Evolutionary conservation across 2,797 vertebrate genomes (phyloP).

Genomic region (Microctenopoma lineatum): DNA sequence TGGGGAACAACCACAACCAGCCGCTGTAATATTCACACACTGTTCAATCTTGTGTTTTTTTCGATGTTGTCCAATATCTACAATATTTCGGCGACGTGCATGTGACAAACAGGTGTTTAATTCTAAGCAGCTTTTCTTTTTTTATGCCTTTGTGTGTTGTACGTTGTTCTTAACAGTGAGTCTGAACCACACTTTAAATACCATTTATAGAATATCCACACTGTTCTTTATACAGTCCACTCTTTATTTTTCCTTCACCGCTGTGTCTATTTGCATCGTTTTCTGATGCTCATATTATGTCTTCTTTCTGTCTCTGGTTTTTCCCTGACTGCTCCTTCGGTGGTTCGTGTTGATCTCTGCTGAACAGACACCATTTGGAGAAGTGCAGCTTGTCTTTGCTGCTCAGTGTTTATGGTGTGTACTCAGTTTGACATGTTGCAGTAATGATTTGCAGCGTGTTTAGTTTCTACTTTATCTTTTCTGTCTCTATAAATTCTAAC

Average conservation of each 20-base stretch:
- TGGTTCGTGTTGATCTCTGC: not conserved
- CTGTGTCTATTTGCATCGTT: too few species aligned
- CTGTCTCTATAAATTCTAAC: not conserved
- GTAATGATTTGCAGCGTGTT: too few species aligned
- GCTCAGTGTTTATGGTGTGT: not conserved
- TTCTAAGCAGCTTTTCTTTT: not conserved
- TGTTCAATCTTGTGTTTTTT: rapidly evolving
- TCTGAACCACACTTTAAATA: not conserved
- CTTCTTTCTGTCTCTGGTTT: too few species aligned
- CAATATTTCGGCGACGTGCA: not conserved
- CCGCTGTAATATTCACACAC: rapidly evolving
- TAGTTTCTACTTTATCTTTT: not conserved
- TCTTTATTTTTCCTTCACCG: not conserved
- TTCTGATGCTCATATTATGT: too few species aligned
- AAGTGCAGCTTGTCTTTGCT: not conserved
- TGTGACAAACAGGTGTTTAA: rapidly evolving
- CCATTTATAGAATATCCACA: not conserved
- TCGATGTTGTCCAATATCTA: rapidly evolving
- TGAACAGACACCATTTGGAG: too few species aligned
- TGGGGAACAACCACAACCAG: rapidly evolving
- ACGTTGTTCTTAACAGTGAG: not conserved
- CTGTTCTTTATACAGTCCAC: not conserved
- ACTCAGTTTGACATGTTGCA: too few species aligned
- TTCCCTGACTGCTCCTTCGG: not conserved
- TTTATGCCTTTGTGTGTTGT: not conserved